A percentile compares a stretch with the other conserved stretches of the same genome.
These are phyloP conservation scores for Trogon melanurus DNA, from an alignment of 2,113 vertebrate genomes.

Conservation along the genomic window DNA sequence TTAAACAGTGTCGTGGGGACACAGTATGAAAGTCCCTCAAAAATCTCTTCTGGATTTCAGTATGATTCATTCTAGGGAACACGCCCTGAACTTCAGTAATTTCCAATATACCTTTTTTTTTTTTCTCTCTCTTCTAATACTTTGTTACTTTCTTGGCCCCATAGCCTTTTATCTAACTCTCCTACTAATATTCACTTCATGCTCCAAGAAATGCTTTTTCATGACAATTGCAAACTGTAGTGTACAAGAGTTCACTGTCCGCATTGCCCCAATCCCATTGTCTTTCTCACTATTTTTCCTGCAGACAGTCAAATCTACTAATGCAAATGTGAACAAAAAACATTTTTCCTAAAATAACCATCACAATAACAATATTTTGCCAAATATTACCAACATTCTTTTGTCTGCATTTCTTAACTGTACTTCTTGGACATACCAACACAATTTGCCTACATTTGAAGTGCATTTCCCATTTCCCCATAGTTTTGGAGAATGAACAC, in stretches of 20 bases:
- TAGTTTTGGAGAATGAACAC: background rate
- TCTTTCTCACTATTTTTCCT: background rate
- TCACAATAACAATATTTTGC: background rate
- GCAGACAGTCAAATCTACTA: background rate
- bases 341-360: background rate
- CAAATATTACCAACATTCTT: background rate
- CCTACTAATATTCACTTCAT: background rate
- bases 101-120: background rate
- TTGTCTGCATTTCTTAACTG: background rate
- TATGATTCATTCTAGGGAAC: slow-evolving; percentile 7
- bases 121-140: background rate
- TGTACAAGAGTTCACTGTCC: background rate
- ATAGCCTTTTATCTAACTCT: background rate
- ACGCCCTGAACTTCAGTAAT: slow-evolving; percentile 8
- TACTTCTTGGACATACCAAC: background rate
- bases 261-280: background rate
- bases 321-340: background rate
- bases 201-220: background rate
- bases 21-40: background rate
- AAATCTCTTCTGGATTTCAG: background rate
- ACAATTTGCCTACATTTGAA: background rate
- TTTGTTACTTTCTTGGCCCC: background rate
- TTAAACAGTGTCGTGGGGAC: background rate
- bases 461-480: background rate
- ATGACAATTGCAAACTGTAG: background rate